These are phyloP conservation scores for Phrynocephalus vlangalii DNA, from an alignment of 2,797 vertebrate genomes.

Conservation along the genomic window DNA sequence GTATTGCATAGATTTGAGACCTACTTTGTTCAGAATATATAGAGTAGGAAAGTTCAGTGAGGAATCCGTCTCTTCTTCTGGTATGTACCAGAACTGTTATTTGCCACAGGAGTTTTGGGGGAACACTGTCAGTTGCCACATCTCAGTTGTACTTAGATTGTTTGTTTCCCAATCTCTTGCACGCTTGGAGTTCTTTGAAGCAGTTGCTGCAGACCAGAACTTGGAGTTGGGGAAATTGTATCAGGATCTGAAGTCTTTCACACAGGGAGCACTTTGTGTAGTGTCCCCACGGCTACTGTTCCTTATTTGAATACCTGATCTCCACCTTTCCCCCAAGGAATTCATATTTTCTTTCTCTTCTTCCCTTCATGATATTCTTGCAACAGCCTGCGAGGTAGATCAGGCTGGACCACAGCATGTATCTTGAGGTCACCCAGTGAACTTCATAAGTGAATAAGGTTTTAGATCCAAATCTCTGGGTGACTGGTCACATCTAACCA, in stretches of 20 bases:
- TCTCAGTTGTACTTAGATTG: background rate
- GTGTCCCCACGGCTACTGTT: background rate
- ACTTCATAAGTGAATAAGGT: background rate
- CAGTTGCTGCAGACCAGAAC: background rate
- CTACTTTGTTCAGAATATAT: background rate
- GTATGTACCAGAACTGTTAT: background rate
- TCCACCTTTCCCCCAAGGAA: background rate
- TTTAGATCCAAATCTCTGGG: background rate
- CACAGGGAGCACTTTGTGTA: background rate
- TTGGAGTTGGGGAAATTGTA: background rate
- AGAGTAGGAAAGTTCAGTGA: background rate
- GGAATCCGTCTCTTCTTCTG: background rate
- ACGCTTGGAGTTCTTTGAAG: background rate
- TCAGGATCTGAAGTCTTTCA: background rate
- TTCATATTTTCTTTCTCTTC: background rate
- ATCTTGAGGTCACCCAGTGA: background rate
- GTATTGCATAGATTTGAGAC: background rate
- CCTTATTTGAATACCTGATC: background rate
- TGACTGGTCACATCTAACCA: background rate
- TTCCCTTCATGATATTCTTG: background rate
- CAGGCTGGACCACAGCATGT: background rate
- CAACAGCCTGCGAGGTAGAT: background rate
- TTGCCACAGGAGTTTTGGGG: background rate
- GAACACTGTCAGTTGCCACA: background rate
- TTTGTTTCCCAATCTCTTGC: background rate